Evolutionary conservation across 1,140 invertebrate species (phyloP), one percentile per base, ranked within the genome.

Genomic region (Sitobion miscanthi): DNA sequence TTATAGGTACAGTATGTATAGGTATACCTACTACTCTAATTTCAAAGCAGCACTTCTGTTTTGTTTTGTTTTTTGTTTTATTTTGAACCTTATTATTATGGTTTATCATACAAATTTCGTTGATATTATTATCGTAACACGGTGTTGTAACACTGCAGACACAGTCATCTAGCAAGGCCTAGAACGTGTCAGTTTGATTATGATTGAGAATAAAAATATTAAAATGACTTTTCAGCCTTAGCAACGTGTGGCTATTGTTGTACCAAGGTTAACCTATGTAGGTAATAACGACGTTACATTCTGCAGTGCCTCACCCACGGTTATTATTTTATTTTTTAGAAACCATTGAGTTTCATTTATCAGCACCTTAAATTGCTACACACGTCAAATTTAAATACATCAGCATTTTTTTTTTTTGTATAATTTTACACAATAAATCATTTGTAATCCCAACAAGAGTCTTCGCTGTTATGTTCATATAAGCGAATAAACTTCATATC

Each of bases 201-300:
- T 69, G 57, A 83, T 49, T 25, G 9, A 52, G n/a, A 83, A 52
- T 92, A 82, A 92, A 91, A 93, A 86, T 93, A 85, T 85, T 57
- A 85, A 86, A 93, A 86, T 93, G n/a, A 93, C 35, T 85, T 57
- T 85, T 93, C 1, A 49, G 14, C 77, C 21, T 57, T 57, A 57
- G 35, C 21, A 23, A 54, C 35, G 91, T 52, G 49, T 57, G 52
- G 49, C 91, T 21, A 86, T 93, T 93, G 91, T 86, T 93, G 35
- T 93, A 42, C 35, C 91, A 93, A 93, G 91, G 91, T 38, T 93
- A 85, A 38, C 38, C n/a, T 93, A 77, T n/a, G 62, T 77, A 77
- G n/a, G 30, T n/a, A 93, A 93, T 93, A 57, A 93, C 38, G 91
- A 57, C 11, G 23, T 57, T 35, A n/a, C 7, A 21, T 7, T 49